Evolutionary conservation across 1,140 invertebrate species (phyloP).

Genomic region (Lanistes nyassanus): DNA sequence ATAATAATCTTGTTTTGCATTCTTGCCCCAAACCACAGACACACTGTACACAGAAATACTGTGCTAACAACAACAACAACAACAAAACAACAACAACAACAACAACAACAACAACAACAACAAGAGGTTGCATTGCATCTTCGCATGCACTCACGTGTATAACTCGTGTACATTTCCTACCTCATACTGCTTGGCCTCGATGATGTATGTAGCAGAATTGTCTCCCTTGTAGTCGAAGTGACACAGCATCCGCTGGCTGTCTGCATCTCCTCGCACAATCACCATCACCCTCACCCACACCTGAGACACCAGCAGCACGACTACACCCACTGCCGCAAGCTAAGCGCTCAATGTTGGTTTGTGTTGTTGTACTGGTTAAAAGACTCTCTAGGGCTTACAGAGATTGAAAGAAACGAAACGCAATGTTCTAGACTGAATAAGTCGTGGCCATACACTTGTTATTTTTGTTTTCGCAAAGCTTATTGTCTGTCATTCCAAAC

Average conservation of each 20-base stretch:
- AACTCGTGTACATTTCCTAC: neutral
- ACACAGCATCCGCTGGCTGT: slow-evolving; percentile 8
- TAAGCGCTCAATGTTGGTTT: too few species aligned
- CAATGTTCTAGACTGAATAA: too few species aligned
- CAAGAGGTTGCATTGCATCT: neutral
- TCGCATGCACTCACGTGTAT: neutral
- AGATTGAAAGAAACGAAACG: too few species aligned
- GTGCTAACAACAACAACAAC: neutral
- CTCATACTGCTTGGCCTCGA: slow-evolving; percentile 21
- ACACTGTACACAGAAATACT: neutral
- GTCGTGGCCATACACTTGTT: too few species aligned
- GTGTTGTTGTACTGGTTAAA: too few species aligned
- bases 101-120: neutral
- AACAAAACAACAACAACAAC: neutral
- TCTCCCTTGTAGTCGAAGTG: neutral
- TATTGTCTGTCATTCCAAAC: too few species aligned
- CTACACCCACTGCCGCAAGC: too few species aligned
- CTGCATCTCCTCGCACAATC: neutral
- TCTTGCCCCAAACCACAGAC: neutral
- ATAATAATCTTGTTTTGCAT: too few species aligned
- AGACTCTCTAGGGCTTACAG: too few species aligned
- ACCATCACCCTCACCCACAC: slow-evolving; percentile 8
- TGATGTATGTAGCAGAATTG: neutral
- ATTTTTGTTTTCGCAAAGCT: too few species aligned
- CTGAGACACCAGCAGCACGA: slow-evolving; percentile 10